Base-by-base conservation (phyloP, 1,140 invertebrate species). In the Drosophila suzukii region DNA sequence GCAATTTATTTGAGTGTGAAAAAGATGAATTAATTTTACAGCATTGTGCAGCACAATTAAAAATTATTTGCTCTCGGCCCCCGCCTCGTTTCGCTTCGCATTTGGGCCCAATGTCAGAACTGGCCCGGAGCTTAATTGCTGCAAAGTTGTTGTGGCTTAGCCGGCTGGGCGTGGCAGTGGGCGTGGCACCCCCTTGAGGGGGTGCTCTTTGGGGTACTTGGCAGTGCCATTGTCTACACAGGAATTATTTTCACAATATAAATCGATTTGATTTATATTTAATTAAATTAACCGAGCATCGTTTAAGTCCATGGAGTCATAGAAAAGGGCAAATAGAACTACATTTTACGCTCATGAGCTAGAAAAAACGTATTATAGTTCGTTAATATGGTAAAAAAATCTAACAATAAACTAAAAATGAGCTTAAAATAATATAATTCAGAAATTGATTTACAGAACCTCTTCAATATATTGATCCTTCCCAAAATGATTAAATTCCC, bases 11-110 rank as follows among this genome's bases (percentile, higher is more conserved):
- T 86, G 77, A 89, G 84, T 89, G 84, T 89, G 84, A 89, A 89
- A 89, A 89, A 89, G 84, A 89, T 89, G 84, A 89, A 89, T 89
- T 89, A 89, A 89, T 89, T 89, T 89, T 89, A 89, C 84, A 89
- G 84, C 84, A 89, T 89, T 89, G 84, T 89, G 84, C 84, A 89
- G 85, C 78, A 89, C 84, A 89, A 89, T 89, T 89, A 89, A 89
- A 86, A 89, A 89, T 89, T 89, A 89, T 89, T 88, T 89, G 76
- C 84, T 78, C 77, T 66, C 53, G 13, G n/a, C 47, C 67, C 61
- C n/a, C 49, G 13, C 50, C 3, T 17, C 49, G 8, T 60, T 15
- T 47, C 44, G 34, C 30, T 11, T 32, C 10, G 36, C 43, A 39
- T 62, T 75, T 47, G 47, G 54, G 20, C 68, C 51, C 78, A 81